Conservation (phyloP, 2,797 vertebrate species). For the Neostethus bicornis region DNA sequence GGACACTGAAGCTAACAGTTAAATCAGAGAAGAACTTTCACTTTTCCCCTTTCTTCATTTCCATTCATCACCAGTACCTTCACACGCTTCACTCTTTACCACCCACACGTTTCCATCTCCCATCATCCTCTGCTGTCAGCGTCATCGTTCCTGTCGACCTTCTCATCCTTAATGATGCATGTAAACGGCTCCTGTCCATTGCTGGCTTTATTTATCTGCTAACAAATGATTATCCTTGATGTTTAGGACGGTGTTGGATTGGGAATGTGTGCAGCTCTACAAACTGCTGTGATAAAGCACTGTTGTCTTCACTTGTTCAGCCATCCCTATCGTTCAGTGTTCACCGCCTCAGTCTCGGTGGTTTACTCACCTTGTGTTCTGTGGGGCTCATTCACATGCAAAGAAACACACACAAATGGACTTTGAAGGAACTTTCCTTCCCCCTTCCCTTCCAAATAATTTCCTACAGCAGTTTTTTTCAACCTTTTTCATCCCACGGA, state of each 20-base stretch:
- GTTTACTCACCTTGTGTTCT: conserved; percentile 54
- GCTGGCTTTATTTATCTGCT: conserved; percentile 72
- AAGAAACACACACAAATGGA: conserved; percentile 15
- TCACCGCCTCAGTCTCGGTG: conserved; percentile 40
- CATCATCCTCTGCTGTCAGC: conserved; percentile 50
- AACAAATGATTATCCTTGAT: conserved; percentile 71
- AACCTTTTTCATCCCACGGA: too few species aligned
- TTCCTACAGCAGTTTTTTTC: too few species aligned
- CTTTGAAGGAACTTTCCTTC: background rate
- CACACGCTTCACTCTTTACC: conserved; percentile 19
- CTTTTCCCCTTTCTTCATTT: conserved; percentile 25
- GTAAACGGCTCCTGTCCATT: conserved; percentile 73
- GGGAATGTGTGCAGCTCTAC: conserved; percentile 22
- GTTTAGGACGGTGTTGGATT: conserved; percentile 26
- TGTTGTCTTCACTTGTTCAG: conserved; percentile 43
- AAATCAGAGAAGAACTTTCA: background rate
- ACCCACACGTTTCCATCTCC: conserved; percentile 14
- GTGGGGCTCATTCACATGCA: conserved; percentile 45
- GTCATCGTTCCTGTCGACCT: conserved; percentile 71
- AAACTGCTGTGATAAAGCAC: conserved; percentile 58
- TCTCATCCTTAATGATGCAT: conserved; percentile 78
- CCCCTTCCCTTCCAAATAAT: background rate
- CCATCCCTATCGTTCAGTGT: conserved; percentile 59
- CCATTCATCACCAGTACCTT: conserved; percentile 19
- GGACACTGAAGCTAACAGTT: too few species aligned